Base-by-base conservation (phyloP, 1,140 invertebrate genomes). In the Scaptomyza pallida region DNA sequence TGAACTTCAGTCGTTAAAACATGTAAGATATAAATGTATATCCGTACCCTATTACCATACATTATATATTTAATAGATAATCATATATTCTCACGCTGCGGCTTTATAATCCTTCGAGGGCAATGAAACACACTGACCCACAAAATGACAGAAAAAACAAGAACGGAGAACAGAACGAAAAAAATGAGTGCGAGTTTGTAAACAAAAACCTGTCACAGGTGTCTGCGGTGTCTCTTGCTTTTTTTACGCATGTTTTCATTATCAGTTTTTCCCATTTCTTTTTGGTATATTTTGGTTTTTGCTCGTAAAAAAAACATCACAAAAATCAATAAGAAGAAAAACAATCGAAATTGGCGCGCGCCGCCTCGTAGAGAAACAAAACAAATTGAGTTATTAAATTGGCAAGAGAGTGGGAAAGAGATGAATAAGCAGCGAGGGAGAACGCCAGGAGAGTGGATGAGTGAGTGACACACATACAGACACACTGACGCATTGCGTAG, bases 271-370 rank as follows among this genome's bases (percentile, higher is more conserved):
- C 3, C 19, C 12, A 21, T 5, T 40, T n/a, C n/a, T n/a, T 15
- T 30, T 37, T 19, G 5, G 26, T 41, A 21, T 62, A 21, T 41
- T 15, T 21, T 48, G n/a, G n/a, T 33, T 63, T 15, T 59, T 48
- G 21, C 0, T 12, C n/a, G 33, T 30, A 60, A 35, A 35, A 48
- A 47, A 23, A 19, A 41, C 12, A 19, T 40, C 5, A 51, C 9
- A 54, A 62, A 60, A 68, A 67, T 67, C 62, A 72, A 75, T 65
- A 72, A 75, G 55, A 72, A 71, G 41, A 64, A 71, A 72, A 61
- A 72, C 69, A 68, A 63, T 62, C 73, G 43, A 44, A 72, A 75
- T 75, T 75, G 69, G 62, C 69, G 73, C 69, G 69, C 56, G 63
- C 56, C 59, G 30, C 56, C 8, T 43, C 21, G 15, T 33, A 63